A percentile compares a stretch with the other conserved stretches of the same genome.
Conservation (phyloP, 2,888 invertebrate species). For the Pecten maximus region DNA sequence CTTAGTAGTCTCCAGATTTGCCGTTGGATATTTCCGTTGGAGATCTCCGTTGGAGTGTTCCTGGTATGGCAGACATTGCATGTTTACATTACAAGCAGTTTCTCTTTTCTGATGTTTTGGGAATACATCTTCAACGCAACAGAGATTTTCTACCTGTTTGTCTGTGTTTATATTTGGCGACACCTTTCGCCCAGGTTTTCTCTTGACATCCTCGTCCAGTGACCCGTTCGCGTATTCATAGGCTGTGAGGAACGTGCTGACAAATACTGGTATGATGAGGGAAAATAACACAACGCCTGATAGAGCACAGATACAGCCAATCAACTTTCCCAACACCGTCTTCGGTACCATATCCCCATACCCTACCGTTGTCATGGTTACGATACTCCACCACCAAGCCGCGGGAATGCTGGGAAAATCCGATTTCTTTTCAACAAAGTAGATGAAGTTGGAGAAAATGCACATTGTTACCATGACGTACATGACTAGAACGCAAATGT, state of each 20-base stretch:
- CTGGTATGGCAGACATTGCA: not conserved
- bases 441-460: constrained; percentile 64
- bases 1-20: not conserved
- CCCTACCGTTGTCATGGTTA: constrained; percentile 64
- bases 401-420: constrained; percentile 61
- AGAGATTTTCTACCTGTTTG: not conserved
- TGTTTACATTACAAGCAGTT: not conserved
- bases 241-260: constrained; percentile 57
- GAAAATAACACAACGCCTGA: constrained; percentile 62
- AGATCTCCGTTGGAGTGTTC: not conserved
- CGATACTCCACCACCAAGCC: constrained; percentile 67
- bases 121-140: not conserved
- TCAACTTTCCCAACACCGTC: constrained; percentile 59
- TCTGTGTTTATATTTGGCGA: not conserved
- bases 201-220: not conserved
- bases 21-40: not conserved
- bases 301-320: constrained; percentile 61
- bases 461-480: constrained; percentile 57
- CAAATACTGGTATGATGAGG: constrained; percentile 61
- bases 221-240: not conserved
- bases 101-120: not conserved
- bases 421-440: constrained; percentile 60
- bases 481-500: constrained; percentile 57
- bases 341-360: constrained; percentile 62
- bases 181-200: too few relatives aligned